Evolutionary conservation across 2,888 invertebrate species (phyloP).

Genomic region (Flexamia atlantica): DNA sequence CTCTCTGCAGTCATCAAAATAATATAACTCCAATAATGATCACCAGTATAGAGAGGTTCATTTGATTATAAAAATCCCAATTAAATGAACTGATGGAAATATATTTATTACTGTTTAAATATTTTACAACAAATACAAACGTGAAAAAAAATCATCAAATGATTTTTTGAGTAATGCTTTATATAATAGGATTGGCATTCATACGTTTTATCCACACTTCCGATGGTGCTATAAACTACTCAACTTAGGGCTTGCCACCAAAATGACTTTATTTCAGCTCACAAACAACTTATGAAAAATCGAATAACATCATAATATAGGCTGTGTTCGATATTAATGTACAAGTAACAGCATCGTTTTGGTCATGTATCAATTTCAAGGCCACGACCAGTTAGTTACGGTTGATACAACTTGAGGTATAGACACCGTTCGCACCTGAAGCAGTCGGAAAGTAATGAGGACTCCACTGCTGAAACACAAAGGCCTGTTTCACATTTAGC

Average conservation of each 20-base stretch:
- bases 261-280: neutral
- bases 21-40: too few species aligned
- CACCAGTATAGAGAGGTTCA: too few species aligned
- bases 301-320: neutral
- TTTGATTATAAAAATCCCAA: neutral
- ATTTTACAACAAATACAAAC: conserved; percentile 54
- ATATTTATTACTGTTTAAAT: conserved; percentile 38
- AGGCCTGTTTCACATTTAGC: too few species aligned
- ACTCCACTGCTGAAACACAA: too few species aligned
- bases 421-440: too few species aligned
- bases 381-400: neutral
- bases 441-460: too few species aligned
- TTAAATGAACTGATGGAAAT: conserved; percentile 26
- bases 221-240: conserved; percentile 3
- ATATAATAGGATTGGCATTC: neutral
- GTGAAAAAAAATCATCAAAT: conserved; percentile 36
- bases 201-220: neutral
- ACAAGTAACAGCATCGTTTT: neutral
- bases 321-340: neutral
- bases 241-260: conserved; percentile 1
- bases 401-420: too few species aligned
- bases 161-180: conserved; percentile 26
- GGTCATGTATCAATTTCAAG: conserved; percentile 22
- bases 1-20: too few species aligned
- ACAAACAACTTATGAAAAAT: neutral